phyloP scores from a whole-genome alignment of 2,888 invertebrate genomes.

The Raillietiella orientalis region DNA sequence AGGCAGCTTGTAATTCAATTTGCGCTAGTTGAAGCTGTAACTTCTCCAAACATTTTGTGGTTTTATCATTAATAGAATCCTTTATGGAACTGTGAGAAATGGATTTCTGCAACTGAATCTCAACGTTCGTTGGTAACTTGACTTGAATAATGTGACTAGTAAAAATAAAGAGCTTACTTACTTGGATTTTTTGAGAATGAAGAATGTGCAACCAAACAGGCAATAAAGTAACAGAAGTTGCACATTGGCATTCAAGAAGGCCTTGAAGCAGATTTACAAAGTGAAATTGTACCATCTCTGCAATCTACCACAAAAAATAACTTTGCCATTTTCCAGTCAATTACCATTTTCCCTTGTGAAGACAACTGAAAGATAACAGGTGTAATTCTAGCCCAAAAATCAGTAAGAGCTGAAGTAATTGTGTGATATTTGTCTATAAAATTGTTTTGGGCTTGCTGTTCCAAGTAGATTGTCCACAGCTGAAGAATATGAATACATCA shows the following conservation, averaged over 20 bases:
- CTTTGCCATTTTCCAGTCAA: too few species aligned
- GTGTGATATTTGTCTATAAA: too few species aligned
- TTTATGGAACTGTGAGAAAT: not conserved
- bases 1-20: too few species aligned
- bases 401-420: slow-evolving; percentile 37
- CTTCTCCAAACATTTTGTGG: too few species aligned
- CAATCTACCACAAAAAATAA: slow-evolving; percentile 32
- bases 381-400: slow-evolving; percentile 96
- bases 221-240: slow-evolving; percentile 56
- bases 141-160: too few species aligned
- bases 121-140: too few species aligned
- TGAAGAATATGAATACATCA: slow-evolving; percentile 11
- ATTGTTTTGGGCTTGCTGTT: slow-evolving; percentile 24
- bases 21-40: too few species aligned
- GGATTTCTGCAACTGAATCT: slow-evolving; percentile 5
- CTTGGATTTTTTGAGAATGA: slow-evolving; percentile 56
- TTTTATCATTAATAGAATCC: too few species aligned
- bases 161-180: too few species aligned
- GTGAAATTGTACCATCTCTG: slow-evolving; percentile 91
- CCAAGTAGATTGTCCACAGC: slow-evolving; percentile 94
- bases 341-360: slow-evolving; percentile 59
- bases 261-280: slow-evolving; percentile 83
- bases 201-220: slow-evolving; percentile 90
- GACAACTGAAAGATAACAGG: slow-evolving; percentile 77
- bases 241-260: slow-evolving; percentile 71